These are phyloP conservation scores for Caranx melampygus DNA, from an alignment of 2,113 vertebrate genomes.

Conservation along the genomic window DNA sequence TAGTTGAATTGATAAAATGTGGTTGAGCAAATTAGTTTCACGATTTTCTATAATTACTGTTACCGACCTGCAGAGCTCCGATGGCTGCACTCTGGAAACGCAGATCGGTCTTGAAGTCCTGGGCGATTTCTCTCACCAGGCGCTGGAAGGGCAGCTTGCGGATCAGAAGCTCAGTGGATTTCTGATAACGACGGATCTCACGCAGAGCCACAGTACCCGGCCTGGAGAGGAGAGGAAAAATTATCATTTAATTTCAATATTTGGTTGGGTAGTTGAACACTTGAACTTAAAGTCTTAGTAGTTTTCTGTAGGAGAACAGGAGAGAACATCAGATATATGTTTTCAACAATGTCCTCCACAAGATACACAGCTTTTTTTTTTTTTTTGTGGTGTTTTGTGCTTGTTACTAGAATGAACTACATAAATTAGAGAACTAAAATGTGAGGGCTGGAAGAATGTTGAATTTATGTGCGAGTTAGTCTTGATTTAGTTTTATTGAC, in stretches of 20 bases:
- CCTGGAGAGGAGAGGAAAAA: conserved; percentile 41
- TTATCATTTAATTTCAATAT: not conserved
- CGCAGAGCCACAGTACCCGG: conserved; percentile 86
- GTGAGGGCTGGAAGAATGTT: not conserved
- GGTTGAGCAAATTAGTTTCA: not conserved
- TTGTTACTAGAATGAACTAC: too few relatives aligned
- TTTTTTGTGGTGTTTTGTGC: too few relatives aligned
- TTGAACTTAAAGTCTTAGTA: not conserved
- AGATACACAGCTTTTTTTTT: not conserved
- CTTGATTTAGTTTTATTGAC: not conserved
- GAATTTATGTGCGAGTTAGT: not conserved
- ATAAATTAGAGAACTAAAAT: too few relatives aligned
- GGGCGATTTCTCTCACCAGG: conserved; percentile 86
- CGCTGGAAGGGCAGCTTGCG: conserved; percentile 88
- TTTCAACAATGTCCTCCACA: not conserved
- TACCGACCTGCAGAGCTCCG: conserved; percentile 83
- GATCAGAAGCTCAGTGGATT: conserved; percentile 87
- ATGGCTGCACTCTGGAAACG: conserved; percentile 86
- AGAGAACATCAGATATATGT: not conserved
- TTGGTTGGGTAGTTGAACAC: too few relatives aligned
- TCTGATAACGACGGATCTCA: conserved; percentile 87
- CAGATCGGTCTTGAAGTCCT: conserved; percentile 87
- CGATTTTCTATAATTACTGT: too few relatives aligned
- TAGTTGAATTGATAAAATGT: not conserved
- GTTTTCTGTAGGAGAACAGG: not conserved